Evolutionary conservation across 2,113 vertebrate species (phyloP).

Genomic region (Ptilonorhynchus violaceus): DNA sequence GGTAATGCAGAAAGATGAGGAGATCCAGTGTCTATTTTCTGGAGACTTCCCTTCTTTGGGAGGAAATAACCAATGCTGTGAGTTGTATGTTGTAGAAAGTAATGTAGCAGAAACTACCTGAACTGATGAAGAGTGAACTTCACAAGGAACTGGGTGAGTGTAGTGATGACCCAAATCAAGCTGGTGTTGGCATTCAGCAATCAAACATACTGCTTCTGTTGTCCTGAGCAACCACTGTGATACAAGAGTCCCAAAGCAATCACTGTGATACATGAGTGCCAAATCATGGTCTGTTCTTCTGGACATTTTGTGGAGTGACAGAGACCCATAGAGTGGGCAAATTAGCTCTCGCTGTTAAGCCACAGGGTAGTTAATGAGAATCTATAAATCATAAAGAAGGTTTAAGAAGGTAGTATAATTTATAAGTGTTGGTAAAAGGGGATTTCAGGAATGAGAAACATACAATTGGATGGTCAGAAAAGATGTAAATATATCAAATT

Average conservation of each 20-base stretch:
- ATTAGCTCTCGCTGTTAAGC: background rate
- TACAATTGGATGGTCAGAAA: background rate
- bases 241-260: background rate
- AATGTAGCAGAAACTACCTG: background rate
- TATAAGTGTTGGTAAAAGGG: background rate
- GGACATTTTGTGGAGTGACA: background rate
- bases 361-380: background rate
- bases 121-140: background rate
- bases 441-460: background rate
- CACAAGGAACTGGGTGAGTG: background rate
- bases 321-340: background rate
- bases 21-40: background rate
- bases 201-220: background rate
- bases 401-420: background rate
- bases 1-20: background rate
- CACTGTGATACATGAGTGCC: no score
- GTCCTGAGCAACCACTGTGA: background rate
- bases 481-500: background rate
- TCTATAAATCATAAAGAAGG: background rate
- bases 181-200: background rate
- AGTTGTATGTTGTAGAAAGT: background rate
- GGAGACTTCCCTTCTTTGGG: background rate
- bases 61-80: background rate
- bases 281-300: background rate
- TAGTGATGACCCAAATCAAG: background rate